Evolutionary conservation across 1,140 invertebrate genomes (phyloP).

Genomic region (Apis florea): DNA sequence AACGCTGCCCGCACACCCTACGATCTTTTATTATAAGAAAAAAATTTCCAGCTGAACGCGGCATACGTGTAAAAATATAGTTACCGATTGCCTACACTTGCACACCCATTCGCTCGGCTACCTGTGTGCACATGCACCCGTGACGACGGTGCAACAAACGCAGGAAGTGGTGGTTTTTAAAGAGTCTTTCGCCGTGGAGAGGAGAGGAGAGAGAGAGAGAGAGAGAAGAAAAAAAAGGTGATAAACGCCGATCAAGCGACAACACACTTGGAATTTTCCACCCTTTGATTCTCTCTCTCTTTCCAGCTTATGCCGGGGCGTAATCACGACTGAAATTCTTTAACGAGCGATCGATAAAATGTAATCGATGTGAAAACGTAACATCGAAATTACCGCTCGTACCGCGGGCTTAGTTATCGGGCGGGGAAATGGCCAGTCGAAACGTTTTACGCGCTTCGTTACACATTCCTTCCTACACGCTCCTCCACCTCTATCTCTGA

Average conservation of each 20-base stretch:
- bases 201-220: neutral
- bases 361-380: slow-evolving; percentile 6
- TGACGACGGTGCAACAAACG: slow-evolving; percentile 56
- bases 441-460: neutral
- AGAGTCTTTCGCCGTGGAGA: slow-evolving; percentile 20
- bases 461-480: neutral
- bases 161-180: slow-evolving; percentile 43
- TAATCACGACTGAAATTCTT: slow-evolving; percentile 1
- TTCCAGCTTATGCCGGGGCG: neutral
- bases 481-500: no score
- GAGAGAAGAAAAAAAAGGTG: slow-evolving; percentile 9
- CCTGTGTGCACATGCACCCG: slow-evolving; percentile 59
- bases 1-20: slow-evolving; percentile 47
- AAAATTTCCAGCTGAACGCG: slow-evolving; percentile 65
- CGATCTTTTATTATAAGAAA: slow-evolving; percentile 72
- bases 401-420: no score
- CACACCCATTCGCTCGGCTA: slow-evolving; percentile 28
- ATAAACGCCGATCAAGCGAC: slow-evolving; percentile 35
- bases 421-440: neutral
- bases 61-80: slow-evolving; percentile 61
- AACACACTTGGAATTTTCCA: slow-evolving; percentile 42
- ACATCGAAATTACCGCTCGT: slow-evolving; percentile 1
- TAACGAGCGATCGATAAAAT: slow-evolving; percentile 19
- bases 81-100: slow-evolving; percentile 34
- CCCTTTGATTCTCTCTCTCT: neutral